Base-by-base conservation (phyloP, 1,140 invertebrate genomes). In the Cardiocondyla obscurior region DNA sequence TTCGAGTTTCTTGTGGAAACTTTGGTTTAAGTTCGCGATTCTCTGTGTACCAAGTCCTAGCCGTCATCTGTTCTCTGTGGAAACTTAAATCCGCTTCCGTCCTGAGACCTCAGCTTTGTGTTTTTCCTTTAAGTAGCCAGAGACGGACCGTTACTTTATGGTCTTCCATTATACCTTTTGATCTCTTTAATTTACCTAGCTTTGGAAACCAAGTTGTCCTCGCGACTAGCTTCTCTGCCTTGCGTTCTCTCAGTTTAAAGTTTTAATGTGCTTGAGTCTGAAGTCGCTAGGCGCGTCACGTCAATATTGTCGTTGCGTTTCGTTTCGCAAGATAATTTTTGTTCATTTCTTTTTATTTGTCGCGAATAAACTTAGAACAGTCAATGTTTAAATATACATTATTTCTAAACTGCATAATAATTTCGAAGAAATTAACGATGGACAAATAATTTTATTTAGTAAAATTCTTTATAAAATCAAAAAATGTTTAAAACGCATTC, bases 71-170 rank as follows among this genome's bases (percentile, higher is more conserved):
- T 30, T n/a, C 19, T 30, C 6, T 8, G 22, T 8, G 44, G 46
- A 28, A 28, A 77, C 60, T 79, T 79, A 53, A 79, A 79, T 42
- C 74, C 60, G 44, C 60, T 77, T 67, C 33, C 19, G 14, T 33
- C 14, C 33, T 2, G 10, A 19, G 19, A n/a, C 7, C 42, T 64
- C 5, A n/a, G 16, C 42, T 76, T 64, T 76, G 28, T 76, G 58
- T 39, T 30, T 53, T 46, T 49, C 28, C 22, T 28, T 33, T 6
- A 10, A 67, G 30, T 77, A 33, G 30, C 36, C 74, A 67, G 33
- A 49, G 46, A 39, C 44, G 10, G 16, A 36, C 60, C 22, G 44
- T 12, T 8, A 19, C 25, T 44, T 44, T 46, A 28, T 36, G 10
- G 19, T 60, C 30, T 64, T 0, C 30, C 46, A 39, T 53, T 53